Conservation (phyloP, 2,888 invertebrate genomes). For the Pardosa pseudoannulata region DNA sequence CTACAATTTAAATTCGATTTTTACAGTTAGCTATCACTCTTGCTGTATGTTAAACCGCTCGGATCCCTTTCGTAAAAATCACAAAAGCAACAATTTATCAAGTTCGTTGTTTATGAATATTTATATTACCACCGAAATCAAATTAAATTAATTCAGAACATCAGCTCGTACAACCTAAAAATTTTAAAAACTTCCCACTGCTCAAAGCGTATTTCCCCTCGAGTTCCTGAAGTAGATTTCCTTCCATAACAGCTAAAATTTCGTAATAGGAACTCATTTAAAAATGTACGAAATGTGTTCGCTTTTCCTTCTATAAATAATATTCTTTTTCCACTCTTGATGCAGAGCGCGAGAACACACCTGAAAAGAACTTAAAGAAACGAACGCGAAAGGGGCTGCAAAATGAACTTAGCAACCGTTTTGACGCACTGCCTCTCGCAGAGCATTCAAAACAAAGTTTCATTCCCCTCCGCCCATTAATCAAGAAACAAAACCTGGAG, state of each 20-base stretch:
- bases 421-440: not conserved
- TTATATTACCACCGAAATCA: not conserved
- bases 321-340: not conserved
- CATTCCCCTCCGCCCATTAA: conserved; percentile 30
- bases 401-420: not conserved
- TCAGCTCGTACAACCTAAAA: not conserved
- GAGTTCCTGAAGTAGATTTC: not conserved
- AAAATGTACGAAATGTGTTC: not conserved
- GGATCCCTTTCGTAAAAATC: too few species aligned
- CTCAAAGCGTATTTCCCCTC: too few species aligned
- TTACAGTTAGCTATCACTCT: too few species aligned
- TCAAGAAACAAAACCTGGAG: conserved; percentile 42
- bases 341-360: not conserved
- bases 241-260: not conserved
- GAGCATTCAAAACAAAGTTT: conserved; percentile 18
- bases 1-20: too few species aligned
- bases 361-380: not conserved
- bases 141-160: not conserved
- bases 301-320: conserved; percentile 7
- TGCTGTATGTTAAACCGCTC: too few species aligned
- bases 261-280: not conserved
- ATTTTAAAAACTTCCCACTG: not conserved
- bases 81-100: too few species aligned
- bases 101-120: not conserved
- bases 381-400: not conserved